Evolutionary conservation across 2,797 vertebrate species (phyloP).

Genomic region (Characodon lateralis): DNA sequence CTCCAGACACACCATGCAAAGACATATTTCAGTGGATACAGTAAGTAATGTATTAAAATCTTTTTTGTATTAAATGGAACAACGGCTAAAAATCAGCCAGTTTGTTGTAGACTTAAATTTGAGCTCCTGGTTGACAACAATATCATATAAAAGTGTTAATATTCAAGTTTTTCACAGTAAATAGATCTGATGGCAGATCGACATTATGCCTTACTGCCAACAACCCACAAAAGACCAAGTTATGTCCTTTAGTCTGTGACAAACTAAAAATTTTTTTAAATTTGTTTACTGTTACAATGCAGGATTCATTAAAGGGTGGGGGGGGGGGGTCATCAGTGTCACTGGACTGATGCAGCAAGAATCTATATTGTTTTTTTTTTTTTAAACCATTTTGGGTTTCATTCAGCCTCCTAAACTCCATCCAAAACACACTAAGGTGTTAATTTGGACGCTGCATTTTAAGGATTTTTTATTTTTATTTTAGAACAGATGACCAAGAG

Average conservation of each 20-base stretch:
- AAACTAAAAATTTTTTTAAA: not conserved
- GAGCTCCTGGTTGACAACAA: not conserved
- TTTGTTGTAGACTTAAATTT: not conserved
- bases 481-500: conserved; percentile 72
- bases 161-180: not conserved
- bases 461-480: conserved; percentile 16
- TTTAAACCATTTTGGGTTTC: not conserved
- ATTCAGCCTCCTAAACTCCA: not conserved
- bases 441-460: conserved; percentile 8
- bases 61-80: not conserved
- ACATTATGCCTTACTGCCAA: not conserved
- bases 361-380: too few relatives aligned
- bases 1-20: conserved; percentile 80
- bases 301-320: not conserved
- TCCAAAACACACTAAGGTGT: not conserved
- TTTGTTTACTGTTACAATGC: not conserved
- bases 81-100: not conserved
- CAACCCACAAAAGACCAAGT: not conserved
- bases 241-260: not conserved
- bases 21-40: conserved; percentile 83
- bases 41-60: conserved; percentile 69
- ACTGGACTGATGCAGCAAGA: too few relatives aligned
- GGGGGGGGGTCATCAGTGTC: too few relatives aligned
- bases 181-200: not conserved
- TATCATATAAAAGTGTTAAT: not conserved